Percentiles rank a stretch among this genome's conserved stretches.
Conservation (phyloP, 2,888 invertebrate species). For the Unio pictorum region DNA sequence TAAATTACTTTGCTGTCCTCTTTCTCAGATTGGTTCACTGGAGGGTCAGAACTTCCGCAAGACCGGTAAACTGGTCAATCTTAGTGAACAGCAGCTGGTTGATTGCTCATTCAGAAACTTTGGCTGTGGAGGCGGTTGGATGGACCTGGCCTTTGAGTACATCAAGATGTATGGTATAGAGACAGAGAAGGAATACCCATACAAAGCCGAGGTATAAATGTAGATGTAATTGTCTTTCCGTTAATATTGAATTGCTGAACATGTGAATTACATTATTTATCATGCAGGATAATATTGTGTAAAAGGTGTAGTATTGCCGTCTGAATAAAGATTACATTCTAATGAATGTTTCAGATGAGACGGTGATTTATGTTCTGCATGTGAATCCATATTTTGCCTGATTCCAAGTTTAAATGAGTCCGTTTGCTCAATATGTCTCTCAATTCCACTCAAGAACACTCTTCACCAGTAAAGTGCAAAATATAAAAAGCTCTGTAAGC, state of each 20-base stretch:
- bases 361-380: background rate
- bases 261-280: too few relatives aligned
- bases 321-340: too few relatives aligned
- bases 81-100: conserved; percentile 71
- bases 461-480: too few relatives aligned
- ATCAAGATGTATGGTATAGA: conserved; percentile 75
- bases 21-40: conserved; percentile 78
- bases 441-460: too few relatives aligned
- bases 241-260: background rate
- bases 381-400: too few relatives aligned
- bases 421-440: too few relatives aligned
- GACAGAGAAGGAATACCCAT: conserved; percentile 70
- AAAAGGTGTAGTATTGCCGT: too few relatives aligned
- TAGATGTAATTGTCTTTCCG: background rate
- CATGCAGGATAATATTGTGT: too few relatives aligned
- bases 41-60: conserved; percentile 70
- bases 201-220: conserved; percentile 57
- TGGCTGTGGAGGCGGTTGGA: conserved; percentile 73
- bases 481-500: too few relatives aligned
- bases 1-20: background rate
- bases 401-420: too few relatives aligned
- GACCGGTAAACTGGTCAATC: conserved; percentile 77
- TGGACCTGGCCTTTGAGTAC: conserved; percentile 74
- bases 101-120: conserved; percentile 73
- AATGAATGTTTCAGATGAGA: background rate